Conservation (phyloP, 2,113 vertebrate genomes). For the Notechis scutatus region DNA sequence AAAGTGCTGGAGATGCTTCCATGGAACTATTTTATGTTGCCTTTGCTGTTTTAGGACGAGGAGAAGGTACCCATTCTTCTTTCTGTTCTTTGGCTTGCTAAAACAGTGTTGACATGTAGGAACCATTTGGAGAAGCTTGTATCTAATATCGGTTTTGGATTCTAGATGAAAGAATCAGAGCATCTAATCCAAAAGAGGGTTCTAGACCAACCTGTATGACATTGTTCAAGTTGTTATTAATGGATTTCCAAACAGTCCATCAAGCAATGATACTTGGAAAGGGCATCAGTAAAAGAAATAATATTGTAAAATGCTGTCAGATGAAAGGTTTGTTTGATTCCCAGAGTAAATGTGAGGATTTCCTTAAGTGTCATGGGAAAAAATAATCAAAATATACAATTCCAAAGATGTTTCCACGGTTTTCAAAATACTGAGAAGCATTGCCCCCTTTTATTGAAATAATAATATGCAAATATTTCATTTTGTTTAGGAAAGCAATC, state of each 20-base stretch:
- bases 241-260: background rate
- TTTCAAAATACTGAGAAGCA: background rate
- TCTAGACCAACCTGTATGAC: background rate
- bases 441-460: background rate
- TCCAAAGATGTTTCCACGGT: background rate
- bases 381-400: background rate
- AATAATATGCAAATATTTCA: background rate
- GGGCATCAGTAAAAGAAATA: background rate
- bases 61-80: background rate
- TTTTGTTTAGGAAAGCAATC: background rate
- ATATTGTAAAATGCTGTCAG: background rate
- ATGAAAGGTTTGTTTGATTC: too few relatives aligned
- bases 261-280: background rate
- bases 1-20: background rate
- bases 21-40: background rate
- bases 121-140: background rate
- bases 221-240: background rate
- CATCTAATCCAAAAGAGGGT: background rate
- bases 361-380: background rate
- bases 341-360: background rate
- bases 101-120: background rate
- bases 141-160: too few relatives aligned
- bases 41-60: slow-evolving; percentile 10
- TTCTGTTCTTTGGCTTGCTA: background rate
- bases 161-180: background rate